These are phyloP conservation scores for Adoxophyes honmai DNA, from an alignment of 1,140 invertebrate genomes.

Conservation along the genomic window DNA sequence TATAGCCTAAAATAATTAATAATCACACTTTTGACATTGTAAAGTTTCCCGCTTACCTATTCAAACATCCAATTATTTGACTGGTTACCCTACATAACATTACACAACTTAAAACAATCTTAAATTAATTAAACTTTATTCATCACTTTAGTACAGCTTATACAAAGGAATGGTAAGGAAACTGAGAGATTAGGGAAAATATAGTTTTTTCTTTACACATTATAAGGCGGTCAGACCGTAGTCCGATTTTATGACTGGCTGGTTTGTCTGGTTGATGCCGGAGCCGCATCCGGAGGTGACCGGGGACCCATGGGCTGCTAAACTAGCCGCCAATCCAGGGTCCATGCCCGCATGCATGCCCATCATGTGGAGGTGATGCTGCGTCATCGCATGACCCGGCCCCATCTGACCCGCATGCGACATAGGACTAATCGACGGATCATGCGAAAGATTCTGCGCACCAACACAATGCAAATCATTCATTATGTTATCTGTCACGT, in stretches of 20 bases:
- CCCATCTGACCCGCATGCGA: constrained; percentile 60
- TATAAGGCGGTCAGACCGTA: constrained; percentile 77
- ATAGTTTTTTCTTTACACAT: constrained; percentile 66
- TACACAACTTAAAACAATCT: constrained; percentile 59
- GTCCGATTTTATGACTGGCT: constrained; percentile 74
- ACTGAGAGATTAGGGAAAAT: constrained; percentile 63
- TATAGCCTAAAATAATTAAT: constrained; percentile 58
- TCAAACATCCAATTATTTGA: constrained; percentile 65
- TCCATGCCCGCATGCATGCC: constrained; percentile 65
- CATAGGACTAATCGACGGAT: constrained; percentile 69
- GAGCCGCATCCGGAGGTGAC: constrained; percentile 61
- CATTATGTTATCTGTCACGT: constrained; percentile 77
- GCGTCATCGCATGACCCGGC: constrained; percentile 58
- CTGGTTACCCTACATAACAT: constrained; percentile 57
- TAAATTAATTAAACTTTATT: constrained; percentile 51
- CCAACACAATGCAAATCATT: constrained; percentile 70
- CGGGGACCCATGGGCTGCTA: constrained; percentile 66
- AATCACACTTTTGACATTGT: constrained; percentile 76
- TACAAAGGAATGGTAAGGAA: constrained; percentile 72
- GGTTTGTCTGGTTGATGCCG: constrained; percentile 52
- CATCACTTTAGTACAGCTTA: constrained; percentile 69
- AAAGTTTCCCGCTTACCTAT: constrained; percentile 69
- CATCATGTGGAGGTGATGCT: constrained; percentile 71
- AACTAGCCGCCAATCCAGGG: constrained; percentile 55
- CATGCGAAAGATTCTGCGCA: constrained; percentile 61